Evolutionary conservation across 2,888 invertebrate genomes (phyloP).

Genomic region (Schizaphis graminum): DNA sequence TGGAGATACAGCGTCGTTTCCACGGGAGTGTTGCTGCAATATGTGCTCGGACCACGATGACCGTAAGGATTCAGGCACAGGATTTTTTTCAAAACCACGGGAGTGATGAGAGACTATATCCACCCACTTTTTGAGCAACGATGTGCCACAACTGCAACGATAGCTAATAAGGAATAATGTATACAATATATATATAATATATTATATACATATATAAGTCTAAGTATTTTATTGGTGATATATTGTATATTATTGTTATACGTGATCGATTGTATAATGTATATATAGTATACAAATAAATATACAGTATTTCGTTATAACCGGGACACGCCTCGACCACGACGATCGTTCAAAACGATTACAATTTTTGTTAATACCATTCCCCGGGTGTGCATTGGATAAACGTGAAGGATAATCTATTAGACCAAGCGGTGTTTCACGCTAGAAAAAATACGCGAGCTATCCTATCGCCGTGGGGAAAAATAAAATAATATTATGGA

Average conservation of each 20-base stretch:
- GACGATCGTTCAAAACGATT: constrained; percentile 12
- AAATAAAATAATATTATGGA: background rate
- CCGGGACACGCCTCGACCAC: constrained; percentile 18
- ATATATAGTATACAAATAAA: background rate
- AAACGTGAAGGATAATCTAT: background rate
- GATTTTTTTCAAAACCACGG: background rate
- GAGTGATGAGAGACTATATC: background rate
- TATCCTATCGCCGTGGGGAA: background rate
- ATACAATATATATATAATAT: background rate
- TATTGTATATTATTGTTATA: background rate
- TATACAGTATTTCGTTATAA: background rate
- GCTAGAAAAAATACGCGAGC: background rate
- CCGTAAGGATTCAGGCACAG: background rate
- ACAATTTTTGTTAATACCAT: background rate
- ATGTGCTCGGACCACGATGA: background rate
- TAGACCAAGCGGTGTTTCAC: background rate
- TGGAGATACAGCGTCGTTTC: background rate
- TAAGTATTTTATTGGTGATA: background rate
- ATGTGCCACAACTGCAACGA: background rate
- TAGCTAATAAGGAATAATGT: background rate
- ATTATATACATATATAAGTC: background rate
- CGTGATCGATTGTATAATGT: background rate
- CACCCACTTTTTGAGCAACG: background rate
- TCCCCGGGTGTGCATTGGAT: background rate
- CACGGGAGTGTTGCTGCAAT: background rate